Conservation (phyloP, 2,113 vertebrate genomes). For the Paedocypris sp. region DNA sequence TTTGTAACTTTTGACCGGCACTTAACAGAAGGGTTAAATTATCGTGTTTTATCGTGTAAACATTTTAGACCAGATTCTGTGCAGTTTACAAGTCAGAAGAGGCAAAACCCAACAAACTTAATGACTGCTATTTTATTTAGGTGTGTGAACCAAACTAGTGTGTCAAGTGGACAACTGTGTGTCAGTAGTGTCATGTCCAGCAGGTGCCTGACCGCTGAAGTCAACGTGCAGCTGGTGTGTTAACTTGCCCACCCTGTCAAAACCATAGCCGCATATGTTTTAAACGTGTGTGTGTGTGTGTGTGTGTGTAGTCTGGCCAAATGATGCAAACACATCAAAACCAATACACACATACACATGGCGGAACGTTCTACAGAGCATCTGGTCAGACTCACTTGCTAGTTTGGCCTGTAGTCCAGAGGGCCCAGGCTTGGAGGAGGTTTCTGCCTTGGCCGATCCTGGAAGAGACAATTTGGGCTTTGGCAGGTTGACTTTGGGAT, state of each 20-base stretch:
- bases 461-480: slow-evolving; percentile 98
- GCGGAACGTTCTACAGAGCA: not conserved
- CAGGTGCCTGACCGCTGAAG: not conserved
- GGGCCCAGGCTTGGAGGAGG: slow-evolving; percentile 96
- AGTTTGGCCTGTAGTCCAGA: slow-evolving; percentile 98
- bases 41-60: too few relatives aligned
- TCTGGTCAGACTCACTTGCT: slow-evolving; percentile 82
- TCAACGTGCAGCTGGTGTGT: not conserved
- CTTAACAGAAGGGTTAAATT: too few relatives aligned
- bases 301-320: too few relatives aligned
- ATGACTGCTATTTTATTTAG: too few relatives aligned
- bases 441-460: slow-evolving; percentile 92
- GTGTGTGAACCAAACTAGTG: not conserved
- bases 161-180: not conserved
- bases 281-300: too few relatives aligned
- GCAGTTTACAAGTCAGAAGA: too few relatives aligned
- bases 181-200: not conserved
- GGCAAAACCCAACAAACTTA: too few relatives aligned
- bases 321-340: not conserved
- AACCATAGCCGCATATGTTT: not conserved
- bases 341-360: not conserved
- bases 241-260: not conserved
- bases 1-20: too few relatives aligned
- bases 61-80: too few relatives aligned
- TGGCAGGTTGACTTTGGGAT: slow-evolving; percentile 96